Percentiles rank a stretch among this genome's conserved stretches.
These are phyloP conservation scores for Pomacea canaliculata DNA, from an alignment of 2,888 invertebrate species.

Conservation along the genomic window DNA sequence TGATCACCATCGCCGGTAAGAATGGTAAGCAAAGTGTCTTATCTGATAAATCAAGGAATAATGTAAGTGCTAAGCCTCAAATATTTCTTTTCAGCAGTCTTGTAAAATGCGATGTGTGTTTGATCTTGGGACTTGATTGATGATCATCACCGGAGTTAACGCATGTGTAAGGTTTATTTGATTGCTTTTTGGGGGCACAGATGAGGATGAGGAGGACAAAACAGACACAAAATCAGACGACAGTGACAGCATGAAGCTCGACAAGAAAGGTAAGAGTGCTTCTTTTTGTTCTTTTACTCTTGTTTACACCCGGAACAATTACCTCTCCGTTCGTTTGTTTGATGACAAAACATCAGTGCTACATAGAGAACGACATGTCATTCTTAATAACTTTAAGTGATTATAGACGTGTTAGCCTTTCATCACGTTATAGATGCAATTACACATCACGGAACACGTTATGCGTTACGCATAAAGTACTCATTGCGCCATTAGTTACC, in stretches of 20 bases:
- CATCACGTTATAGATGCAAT: too few species aligned
- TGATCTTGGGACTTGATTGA: slow-evolving; percentile 29
- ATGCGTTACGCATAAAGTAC: too few species aligned
- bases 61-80: background rate
- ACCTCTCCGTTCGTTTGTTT: background rate
- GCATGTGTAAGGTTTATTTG: slow-evolving; percentile 1
- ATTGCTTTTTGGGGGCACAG: slow-evolving; percentile 25
- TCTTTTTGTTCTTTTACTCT: background rate
- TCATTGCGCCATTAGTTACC: too few species aligned
- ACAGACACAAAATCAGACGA: slow-evolving; percentile 38
- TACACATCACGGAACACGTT: too few species aligned
- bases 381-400: too few species aligned
- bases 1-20: slow-evolving; percentile 52
- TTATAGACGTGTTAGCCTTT: too few species aligned
- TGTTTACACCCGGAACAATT: slow-evolving; percentile 20
- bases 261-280: slow-evolving; percentile 54
- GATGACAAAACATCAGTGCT: too few species aligned
- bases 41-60: slow-evolving; percentile 12
- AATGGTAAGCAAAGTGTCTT: slow-evolving; percentile 45
- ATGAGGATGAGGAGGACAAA: slow-evolving; percentile 41
- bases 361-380: too few species aligned
- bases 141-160: slow-evolving; percentile 24
- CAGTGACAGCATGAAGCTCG: slow-evolving; percentile 63
- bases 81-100: background rate
- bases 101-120: slow-evolving; percentile 22